Base-by-base conservation (phyloP, 2,888 invertebrate genomes). In the Neoaliturus tenellus region DNA sequence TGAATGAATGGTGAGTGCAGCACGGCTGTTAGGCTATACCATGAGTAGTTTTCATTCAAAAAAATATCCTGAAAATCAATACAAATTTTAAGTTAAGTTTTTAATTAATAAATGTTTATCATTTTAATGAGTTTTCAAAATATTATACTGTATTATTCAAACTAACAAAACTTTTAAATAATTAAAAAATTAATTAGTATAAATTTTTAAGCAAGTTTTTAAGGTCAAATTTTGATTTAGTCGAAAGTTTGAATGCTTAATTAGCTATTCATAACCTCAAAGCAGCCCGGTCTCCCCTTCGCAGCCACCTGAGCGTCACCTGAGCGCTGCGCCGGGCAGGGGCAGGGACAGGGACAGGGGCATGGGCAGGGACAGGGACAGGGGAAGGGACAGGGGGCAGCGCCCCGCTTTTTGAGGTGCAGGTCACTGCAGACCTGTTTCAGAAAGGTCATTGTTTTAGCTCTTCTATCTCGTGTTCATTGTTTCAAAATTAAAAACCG, bases 401-500 rank as follows among this genome's bases (percentile, higher is more conserved):
- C 67, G n/a, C 67, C 33, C n/a, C 10, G 14, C 31, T 28, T 67
- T 58, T 23, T 58, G n/a, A 69, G 69, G 4, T 20, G n/a, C 69
- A 69, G 69, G 69, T 69, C 35, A 69, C n/a, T 69, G 1, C 28
- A 69, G 39, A 69, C 69, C 69, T 69, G 69, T 69, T 67, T 69
- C 33, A 14, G 58, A 23, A 67, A n/a, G 69, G 69, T 69, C 69
- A 69, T 69, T 69, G 69, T 69, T 69, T 69, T 17, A 69, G 10
- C 20, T 39, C 69, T 69, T 39, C 35, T 69, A 69, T 69, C 69
- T 39, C n/a, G 20, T 35, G 17, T 20, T 17, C 20, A 69, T 69
- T 69, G 69, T 69, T 69, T 69, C 39, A 69, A 69, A 39, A 69
- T 39, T 69, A 28, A 69, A 69, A 67, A 67, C 25, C 1, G 5